A percentile compares a stretch with the other conserved stretches of the same genome.
These are phyloP conservation scores for Thunnus thynnus DNA, from an alignment of 2,113 vertebrate genomes.

Conservation along the genomic window DNA sequence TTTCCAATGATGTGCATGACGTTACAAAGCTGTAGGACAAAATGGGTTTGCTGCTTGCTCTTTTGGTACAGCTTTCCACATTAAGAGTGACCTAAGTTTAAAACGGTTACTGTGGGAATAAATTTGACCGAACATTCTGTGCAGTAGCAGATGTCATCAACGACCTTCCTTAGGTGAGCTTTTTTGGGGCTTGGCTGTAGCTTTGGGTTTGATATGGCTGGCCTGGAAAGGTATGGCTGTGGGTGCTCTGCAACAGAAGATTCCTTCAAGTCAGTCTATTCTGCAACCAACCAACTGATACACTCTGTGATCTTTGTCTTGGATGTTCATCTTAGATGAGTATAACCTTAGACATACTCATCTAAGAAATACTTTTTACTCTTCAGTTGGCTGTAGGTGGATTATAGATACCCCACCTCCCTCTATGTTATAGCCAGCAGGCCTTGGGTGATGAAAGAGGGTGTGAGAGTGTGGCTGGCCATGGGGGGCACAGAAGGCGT, in stretches of 20 bases:
- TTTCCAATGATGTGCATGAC: background rate
- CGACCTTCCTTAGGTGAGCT: background rate
- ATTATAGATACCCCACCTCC: conserved; percentile 17
- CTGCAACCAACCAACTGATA: conserved; percentile 2
- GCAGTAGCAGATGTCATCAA: background rate
- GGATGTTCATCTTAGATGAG: background rate
- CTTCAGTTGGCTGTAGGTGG: conserved; percentile 8
- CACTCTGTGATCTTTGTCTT: background rate
- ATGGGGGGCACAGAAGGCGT: conserved; percentile 20
- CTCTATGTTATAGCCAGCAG: conserved; percentile 25
- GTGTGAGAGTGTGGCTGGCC: conserved; percentile 43
- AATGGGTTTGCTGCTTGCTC: no score
- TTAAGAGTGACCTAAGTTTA: background rate
- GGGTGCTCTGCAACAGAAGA: conserved; percentile 47
- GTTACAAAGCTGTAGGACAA: no score
- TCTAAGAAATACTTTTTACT: background rate
- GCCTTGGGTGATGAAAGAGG: conserved; percentile 29
- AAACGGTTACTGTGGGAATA: background rate
- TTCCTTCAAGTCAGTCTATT: conserved; percentile 27
- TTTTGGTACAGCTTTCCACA: background rate
- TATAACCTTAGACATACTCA: background rate
- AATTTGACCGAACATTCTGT: background rate
- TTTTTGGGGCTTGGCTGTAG: background rate
- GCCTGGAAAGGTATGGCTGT: conserved; percentile 2
- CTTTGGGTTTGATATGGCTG: background rate